Base-by-base conservation (phyloP, 2,113 vertebrate genomes). In the Osmerus mordax region DNA sequence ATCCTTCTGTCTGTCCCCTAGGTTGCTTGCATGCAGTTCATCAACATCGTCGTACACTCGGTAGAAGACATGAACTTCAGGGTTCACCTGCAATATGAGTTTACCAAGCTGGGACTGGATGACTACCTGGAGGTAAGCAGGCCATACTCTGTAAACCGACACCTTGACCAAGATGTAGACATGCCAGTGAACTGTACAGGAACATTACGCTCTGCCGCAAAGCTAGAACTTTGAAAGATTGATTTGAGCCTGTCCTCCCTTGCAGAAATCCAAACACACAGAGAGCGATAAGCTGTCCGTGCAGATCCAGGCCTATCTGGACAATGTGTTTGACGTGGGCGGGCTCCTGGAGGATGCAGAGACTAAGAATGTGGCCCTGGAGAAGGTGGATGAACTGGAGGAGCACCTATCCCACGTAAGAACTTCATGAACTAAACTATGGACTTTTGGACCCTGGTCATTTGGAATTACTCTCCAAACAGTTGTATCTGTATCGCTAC, bases 51-150 rank as follows among this genome's bases (percentile, higher is more conserved):
- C 78, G 97, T 99, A 67, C 97, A 99, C 89, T 99, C 97, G 0
- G 97, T 99, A 54, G 97, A 99, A 84, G 97, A 99, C 88, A 99
- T 99, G 97, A 99, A 99, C 87, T 99, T 99, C 89, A 91, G 97
- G 1, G 97, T 99, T 66, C 96, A 98, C 59, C 90, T 99, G 78
- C 97, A 99, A 80, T 99, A 91, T 0, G 97, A 99, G 79, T 99
- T 98, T 88, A 98, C 97, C 76, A 97, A 98, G 70, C 90, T 98
- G 84, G 96, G 96, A 19, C 91, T 98, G 76, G 97, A 98, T 83
- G 96, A 97, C 65, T 98, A 94, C 85, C 83, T 99, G 76, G 96
- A 98, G 94, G 97, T 97, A 83, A 58, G 71, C 13, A 52, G 19
- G 69, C 23, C 1, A 60, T 1, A 36, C 56, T 58, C 56, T 65